A percentile compares a stretch with the other conserved stretches of the same genome.
phyloP scores from a whole-genome alignment of 2,888 invertebrate genomes.

The Rotaria sp. region DNA sequence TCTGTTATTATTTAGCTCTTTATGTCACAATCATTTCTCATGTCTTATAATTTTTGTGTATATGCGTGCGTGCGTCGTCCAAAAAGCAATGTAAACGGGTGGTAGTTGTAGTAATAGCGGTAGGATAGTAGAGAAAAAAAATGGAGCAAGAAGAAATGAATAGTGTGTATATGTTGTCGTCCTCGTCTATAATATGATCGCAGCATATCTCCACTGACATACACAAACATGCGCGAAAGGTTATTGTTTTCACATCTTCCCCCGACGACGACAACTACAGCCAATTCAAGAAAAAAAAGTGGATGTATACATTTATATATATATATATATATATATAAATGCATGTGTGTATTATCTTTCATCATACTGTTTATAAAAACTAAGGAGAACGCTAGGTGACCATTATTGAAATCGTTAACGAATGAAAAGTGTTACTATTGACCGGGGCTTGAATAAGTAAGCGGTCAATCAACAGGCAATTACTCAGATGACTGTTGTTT shows the following conservation, averaged over 20 bases:
- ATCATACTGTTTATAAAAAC: background rate
- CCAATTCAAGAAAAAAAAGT: constrained; percentile 1
- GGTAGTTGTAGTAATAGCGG: background rate
- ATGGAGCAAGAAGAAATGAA: constrained; percentile 12
- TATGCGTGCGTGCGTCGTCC: background rate
- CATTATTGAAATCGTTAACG: constrained; percentile 5
- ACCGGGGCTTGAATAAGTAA: background rate
- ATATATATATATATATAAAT: background rate
- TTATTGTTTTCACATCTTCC: constrained; percentile 22
- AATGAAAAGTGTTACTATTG: constrained; percentile 8
- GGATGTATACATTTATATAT: background rate
- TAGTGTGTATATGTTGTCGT: constrained; percentile 15
- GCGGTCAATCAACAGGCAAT: constrained; percentile 14
- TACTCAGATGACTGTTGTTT: constrained; percentile 9
- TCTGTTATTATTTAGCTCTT: background rate
- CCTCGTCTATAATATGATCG: constrained; percentile 21
- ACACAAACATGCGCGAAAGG: constrained; percentile 21
- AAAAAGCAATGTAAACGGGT: background rate
- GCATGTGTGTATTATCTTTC: background rate
- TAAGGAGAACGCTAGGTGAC: constrained; percentile 1
- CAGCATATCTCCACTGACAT: constrained; percentile 14
- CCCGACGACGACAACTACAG: constrained; percentile 10
- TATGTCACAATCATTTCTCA: background rate
- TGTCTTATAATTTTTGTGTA: background rate
- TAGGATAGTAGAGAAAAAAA: background rate